Conservation (phyloP, 2,113 vertebrate genomes). For the Crocuta crocuta region DNA sequence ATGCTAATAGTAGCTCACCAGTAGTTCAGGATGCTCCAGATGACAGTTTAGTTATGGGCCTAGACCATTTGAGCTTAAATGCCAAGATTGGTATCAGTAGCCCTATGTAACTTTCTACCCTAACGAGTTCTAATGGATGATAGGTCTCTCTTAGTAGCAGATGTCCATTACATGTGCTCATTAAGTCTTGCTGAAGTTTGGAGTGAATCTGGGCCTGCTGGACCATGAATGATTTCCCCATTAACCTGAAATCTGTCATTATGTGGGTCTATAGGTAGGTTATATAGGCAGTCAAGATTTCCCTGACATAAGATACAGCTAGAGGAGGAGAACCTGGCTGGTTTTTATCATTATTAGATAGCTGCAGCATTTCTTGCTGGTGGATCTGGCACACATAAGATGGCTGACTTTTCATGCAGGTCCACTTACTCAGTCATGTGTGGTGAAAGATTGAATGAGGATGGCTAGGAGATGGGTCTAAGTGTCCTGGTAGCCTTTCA, state of each 20-base stretch:
- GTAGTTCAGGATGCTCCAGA: not conserved
- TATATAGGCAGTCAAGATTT: not conserved
- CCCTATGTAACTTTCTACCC: not conserved
- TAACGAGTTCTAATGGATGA: not conserved
- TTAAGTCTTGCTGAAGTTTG: not conserved
- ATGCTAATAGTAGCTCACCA: not conserved
- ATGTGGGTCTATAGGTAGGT: not conserved
- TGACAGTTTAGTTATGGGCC: not conserved
- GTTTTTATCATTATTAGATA: constrained; percentile 1
- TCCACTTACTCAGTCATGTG: not conserved
- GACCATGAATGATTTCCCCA: not conserved
- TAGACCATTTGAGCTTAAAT: not conserved
- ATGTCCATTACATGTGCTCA: not conserved
- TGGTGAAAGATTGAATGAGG: not conserved
- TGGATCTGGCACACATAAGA: not conserved
- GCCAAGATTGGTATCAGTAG: not conserved
- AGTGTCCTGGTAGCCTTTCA: not conserved
- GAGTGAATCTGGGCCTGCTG: not conserved
- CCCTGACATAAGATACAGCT: not conserved
- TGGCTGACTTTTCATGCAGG: not conserved
- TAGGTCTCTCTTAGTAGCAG: not conserved
- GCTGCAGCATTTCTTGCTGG: not conserved
- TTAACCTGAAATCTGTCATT: constrained; percentile 7
- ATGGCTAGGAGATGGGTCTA: not conserved
- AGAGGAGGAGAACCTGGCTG: not conserved